Percentiles rank a stretch among this genome's conserved stretches.
Conservation (phyloP, 2,888 invertebrate genomes). For the Acleris emargana region DNA sequence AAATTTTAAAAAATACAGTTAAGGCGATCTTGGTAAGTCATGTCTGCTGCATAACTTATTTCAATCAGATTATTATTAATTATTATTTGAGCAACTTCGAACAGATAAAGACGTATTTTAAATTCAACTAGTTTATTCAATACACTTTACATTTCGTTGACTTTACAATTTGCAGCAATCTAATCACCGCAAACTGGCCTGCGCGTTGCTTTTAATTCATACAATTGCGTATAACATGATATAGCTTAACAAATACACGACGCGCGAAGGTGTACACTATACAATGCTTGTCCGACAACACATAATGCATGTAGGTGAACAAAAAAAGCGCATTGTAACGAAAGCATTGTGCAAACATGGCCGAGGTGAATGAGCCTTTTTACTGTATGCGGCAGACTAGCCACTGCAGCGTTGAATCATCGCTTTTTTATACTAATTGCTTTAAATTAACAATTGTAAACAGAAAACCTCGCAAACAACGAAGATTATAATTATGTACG, state of each 20-base stretch:
- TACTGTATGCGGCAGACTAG: constrained; percentile 21
- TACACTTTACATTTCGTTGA: no score
- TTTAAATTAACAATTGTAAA: not conserved
- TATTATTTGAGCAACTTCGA: no score
- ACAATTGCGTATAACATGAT: not conserved
- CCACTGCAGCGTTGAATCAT: constrained; percentile 32
- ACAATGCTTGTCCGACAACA: constrained; percentile 11
- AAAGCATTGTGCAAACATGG: constrained; percentile 7
- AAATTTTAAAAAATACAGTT: no score
- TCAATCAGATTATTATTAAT: no score
- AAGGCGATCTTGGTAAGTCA: no score
- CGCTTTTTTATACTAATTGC: constrained; percentile 4
- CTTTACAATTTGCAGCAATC: not conserved
- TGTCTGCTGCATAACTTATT: no score
- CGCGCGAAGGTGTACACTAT: not conserved
- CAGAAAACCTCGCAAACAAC: no score
- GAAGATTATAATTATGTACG: no score
- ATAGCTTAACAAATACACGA: no score
- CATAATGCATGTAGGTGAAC: constrained; percentile 20
- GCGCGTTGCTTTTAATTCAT: constrained; percentile 6
- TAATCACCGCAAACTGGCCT: not conserved
- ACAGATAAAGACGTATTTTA: no score
- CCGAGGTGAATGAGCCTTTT: constrained; percentile 13
- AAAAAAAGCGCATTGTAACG: constrained; percentile 25
- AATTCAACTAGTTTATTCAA: no score